A percentile compares a stretch with the other conserved stretches of the same genome.
phyloP scores from a whole-genome alignment of 2,797 vertebrate genomes.

The Menidia menidia region DNA sequence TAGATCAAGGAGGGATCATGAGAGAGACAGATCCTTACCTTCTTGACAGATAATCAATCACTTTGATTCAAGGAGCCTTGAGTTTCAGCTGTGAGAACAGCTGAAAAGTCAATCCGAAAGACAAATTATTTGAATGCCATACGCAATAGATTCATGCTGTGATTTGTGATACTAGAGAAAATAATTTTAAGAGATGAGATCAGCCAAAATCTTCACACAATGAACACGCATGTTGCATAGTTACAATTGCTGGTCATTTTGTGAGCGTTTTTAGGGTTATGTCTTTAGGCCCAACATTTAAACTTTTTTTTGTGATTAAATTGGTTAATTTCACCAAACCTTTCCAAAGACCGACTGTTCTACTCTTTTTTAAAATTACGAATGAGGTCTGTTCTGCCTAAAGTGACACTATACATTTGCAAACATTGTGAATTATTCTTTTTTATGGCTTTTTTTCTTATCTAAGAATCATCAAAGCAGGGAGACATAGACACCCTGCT shows the following conservation, averaged over 20 bases:
- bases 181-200: neutral
- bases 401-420: too few relatives aligned
- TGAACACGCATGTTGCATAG: neutral
- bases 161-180: neutral
- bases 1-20: constrained; percentile 10
- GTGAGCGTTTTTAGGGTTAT: neutral
- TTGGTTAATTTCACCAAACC: too few relatives aligned
- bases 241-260: neutral
- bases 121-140: neutral
- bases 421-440: too few relatives aligned
- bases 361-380: too few relatives aligned
- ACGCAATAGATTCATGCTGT: neutral
- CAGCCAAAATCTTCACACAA: neutral
- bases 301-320: neutral
- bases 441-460: too few relatives aligned
- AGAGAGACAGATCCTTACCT: constrained; percentile 23
- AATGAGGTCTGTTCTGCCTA: too few relatives aligned
- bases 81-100: constrained; percentile 39
- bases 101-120: constrained; percentile 18
- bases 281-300: neutral
- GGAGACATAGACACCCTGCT: too few relatives aligned
- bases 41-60: constrained; percentile 25
- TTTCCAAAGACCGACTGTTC: too few relatives aligned
- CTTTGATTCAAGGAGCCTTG: constrained; percentile 27
- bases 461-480: too few relatives aligned